phyloP scores from a whole-genome alignment of 2,797 vertebrate species.

The Selene dorsalis region DNA sequence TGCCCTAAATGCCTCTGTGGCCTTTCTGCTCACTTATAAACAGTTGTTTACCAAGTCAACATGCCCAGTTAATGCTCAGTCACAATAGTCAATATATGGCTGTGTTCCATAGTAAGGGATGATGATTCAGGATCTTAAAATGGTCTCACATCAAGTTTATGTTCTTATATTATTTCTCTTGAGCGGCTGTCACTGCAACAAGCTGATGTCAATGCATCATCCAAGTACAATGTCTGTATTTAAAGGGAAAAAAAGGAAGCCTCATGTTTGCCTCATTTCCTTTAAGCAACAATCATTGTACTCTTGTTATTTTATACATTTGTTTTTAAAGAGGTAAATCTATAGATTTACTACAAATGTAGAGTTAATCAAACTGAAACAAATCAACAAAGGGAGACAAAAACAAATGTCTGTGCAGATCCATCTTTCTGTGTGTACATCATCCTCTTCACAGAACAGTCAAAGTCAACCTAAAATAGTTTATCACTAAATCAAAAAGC shows the following conservation, averaged over 20 bases:
- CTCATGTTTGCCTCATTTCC: slow-evolving; percentile 22
- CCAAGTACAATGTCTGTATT: slow-evolving; percentile 38
- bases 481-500: not conserved
- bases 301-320: not conserved
- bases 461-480: not conserved
- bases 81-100: slow-evolving; percentile 45
- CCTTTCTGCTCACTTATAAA: slow-evolving; percentile 45
- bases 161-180: slow-evolving; percentile 49
- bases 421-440: not conserved
- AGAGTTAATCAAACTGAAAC: not conserved
- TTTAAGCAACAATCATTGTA: slow-evolving; percentile 12
- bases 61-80: slow-evolving; percentile 46
- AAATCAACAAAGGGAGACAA: not conserved
- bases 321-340: slow-evolving; percentile 8
- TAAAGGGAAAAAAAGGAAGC: not conserved
- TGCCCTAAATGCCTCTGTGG: slow-evolving; percentile 44
- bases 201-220: slow-evolving; percentile 28
- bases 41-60: slow-evolving; percentile 58
- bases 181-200: slow-evolving; percentile 55
- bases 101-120: slow-evolving; percentile 41
- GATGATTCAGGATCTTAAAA: slow-evolving; percentile 40
- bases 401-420: not conserved
- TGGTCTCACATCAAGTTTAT: slow-evolving; percentile 37
- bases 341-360: not conserved
- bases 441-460: not conserved